Conservation (phyloP, 2,797 vertebrate species). For the Poecilia velifera region DNA sequence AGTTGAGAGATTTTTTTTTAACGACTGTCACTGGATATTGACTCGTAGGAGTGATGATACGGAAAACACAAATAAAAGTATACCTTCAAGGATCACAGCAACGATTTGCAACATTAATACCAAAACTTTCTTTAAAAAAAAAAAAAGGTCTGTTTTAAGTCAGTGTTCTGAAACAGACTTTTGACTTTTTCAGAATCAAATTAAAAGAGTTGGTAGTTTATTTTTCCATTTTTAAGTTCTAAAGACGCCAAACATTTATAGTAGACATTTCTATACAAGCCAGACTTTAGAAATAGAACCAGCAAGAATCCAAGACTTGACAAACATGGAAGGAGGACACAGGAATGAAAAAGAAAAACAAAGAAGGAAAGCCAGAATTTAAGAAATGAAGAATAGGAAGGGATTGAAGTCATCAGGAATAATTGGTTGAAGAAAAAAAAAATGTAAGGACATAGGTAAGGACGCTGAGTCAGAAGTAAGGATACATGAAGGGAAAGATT, state of each 20-base stretch:
- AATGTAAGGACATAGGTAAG: neutral
- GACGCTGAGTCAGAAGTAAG: neutral
- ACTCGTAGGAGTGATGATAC: slow-evolving; percentile 15
- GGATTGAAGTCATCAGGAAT: neutral
- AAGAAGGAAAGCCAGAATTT: neutral
- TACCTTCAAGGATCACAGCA: neutral
- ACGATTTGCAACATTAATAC: neutral
- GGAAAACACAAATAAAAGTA: slow-evolving; percentile 21
- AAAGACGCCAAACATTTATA: neutral
- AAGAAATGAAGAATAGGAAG: neutral
- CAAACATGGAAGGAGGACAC: neutral
- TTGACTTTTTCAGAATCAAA: neutral
- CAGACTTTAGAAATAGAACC: neutral
- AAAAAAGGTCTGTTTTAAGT: neutral
- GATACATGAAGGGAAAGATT: neutral
- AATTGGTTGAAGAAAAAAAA: neutral
- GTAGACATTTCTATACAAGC: neutral
- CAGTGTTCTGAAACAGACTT: neutral
- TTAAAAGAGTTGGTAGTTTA: neutral
- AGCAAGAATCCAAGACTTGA: neutral
- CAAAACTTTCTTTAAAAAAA: neutral
- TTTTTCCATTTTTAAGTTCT: neutral
- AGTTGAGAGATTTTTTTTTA: slow-evolving; percentile 18
- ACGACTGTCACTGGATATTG: neutral
- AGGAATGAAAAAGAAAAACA: neutral